Evolutionary conservation across 2,113 vertebrate genomes (phyloP).

Genomic region (Peromyscus maniculatus): DNA sequence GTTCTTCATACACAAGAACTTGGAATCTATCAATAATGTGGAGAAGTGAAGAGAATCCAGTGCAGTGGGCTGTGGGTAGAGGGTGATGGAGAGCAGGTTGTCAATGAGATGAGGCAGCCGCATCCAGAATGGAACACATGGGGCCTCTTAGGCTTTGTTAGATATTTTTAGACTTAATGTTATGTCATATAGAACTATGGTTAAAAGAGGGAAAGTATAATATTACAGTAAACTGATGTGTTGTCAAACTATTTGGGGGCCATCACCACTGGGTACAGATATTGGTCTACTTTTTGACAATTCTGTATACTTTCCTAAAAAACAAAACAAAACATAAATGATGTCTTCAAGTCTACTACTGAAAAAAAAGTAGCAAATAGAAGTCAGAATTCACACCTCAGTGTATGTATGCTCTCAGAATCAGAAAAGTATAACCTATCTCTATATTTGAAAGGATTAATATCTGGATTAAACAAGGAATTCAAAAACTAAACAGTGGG

Average conservation of each 20-base stretch:
- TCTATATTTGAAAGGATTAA: neutral
- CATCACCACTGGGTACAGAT: neutral
- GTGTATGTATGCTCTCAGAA: accelerated
- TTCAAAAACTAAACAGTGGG: neutral
- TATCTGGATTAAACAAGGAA: neutral
- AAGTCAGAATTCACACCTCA: neutral
- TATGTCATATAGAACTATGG: neutral
- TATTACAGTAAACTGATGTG: neutral
- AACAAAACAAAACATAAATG: neutral
- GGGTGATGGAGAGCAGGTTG: neutral
- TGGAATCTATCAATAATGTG: neutral
- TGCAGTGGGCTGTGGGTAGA: accelerated
- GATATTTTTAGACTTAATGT: neutral
- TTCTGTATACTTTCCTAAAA: neutral
- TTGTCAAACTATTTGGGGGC: neutral
- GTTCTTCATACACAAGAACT: neutral
- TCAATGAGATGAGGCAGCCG: neutral
- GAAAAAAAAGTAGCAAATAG: neutral
- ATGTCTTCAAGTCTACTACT: neutral
- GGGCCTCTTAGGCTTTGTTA: neutral
- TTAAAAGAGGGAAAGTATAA: neutral
- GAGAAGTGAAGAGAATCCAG: neutral
- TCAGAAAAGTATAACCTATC: neutral
- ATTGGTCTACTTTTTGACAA: neutral
- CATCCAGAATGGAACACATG: neutral